Percentiles rank a stretch among this genome's conserved stretches.
These are phyloP conservation scores for Argentina silus DNA, from an alignment of 2,797 vertebrate species.

Conservation along the genomic window DNA sequence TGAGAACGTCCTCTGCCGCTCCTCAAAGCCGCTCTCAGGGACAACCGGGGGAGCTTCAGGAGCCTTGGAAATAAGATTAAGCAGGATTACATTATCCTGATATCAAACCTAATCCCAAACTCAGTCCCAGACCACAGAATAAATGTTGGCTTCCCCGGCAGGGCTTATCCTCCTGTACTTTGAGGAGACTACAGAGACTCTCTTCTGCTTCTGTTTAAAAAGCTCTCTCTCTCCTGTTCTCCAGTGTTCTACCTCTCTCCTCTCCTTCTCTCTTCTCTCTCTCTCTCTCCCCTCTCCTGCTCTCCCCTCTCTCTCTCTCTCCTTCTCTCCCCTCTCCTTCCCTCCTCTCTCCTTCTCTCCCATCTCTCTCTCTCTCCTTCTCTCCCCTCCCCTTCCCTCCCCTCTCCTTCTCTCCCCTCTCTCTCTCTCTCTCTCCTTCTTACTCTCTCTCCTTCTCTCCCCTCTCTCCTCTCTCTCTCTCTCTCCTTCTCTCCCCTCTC, in stretches of 20 bases:
- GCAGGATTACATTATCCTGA: not conserved
- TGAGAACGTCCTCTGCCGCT: not conserved
- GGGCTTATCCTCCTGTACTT: not conserved
- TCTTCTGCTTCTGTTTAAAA: not conserved
- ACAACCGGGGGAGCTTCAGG: too few relatives aligned
- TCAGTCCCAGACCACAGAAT: not conserved
- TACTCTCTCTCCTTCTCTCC: not conserved
- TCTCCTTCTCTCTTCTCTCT: not conserved
- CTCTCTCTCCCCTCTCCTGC: not conserved
- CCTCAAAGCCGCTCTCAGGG: too few relatives aligned
- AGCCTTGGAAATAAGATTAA: not conserved
- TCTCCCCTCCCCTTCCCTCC: not conserved
- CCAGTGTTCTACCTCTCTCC: not conserved
- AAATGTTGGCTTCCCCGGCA: not conserved
- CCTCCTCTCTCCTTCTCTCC: not conserved
- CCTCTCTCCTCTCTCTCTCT: not conserved
- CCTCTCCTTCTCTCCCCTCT: not conserved
- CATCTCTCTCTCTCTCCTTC: not conserved
- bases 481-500: not conserved
- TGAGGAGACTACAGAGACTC: too few relatives aligned
- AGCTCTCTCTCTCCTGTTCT: constrained; percentile 13
- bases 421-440: not conserved
- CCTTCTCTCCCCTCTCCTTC: not conserved
- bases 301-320: not conserved
- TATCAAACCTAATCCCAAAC: not conserved